Base-by-base conservation (phyloP, 2,113 vertebrate species). In the Synodontis membranacea region DNA sequence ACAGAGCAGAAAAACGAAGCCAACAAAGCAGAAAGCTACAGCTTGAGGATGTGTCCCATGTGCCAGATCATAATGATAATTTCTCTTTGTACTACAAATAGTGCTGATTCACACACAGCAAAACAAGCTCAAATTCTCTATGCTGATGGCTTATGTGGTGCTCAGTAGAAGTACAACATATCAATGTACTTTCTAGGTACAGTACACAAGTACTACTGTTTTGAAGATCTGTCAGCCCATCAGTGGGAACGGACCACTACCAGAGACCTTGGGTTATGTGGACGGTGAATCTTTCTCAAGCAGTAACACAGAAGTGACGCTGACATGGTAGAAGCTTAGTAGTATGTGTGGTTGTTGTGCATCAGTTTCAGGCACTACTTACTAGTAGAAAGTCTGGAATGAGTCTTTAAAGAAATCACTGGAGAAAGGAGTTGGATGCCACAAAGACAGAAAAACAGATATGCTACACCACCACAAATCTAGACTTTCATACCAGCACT, bases 11-110 rank as follows among this genome's bases (percentile, higher is more conserved):
- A 74, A 68, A 74, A 72, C 8, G 15, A 50, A 83, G 21, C n/a
- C 81, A 64, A 64, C 68, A 42, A 56, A 50, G 66, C 82, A 84
- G 66, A 84, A 56, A 58, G 44, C 25, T 62, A 44, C 34, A 76
- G 28, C 72, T 52, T 54, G 46, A 80, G 76, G 34, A 78, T 3
- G 1, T 54, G 60, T 54, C 84, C 82, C 31, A 34, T 54, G 58
- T 66, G 70, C 78, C 56, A 68, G 60, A n/a, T 39, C 56, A 37
- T 54, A 17, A 60, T 50, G 54, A 56, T 31, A 34, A 79, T 52
- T 66, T 56, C 48, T 46, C 44, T 80, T 80, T 80, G 60, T 88
- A 76, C 66, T 48, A 48, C 52, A 74, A 80, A 80, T 56, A 48
- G 42, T 80, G 44, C 39, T 80, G 70, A 83, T 54, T 58, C 44